Evolutionary conservation across 2,888 invertebrate genomes (phyloP).

Genomic region (Leptarthrus brevirostris): DNA sequence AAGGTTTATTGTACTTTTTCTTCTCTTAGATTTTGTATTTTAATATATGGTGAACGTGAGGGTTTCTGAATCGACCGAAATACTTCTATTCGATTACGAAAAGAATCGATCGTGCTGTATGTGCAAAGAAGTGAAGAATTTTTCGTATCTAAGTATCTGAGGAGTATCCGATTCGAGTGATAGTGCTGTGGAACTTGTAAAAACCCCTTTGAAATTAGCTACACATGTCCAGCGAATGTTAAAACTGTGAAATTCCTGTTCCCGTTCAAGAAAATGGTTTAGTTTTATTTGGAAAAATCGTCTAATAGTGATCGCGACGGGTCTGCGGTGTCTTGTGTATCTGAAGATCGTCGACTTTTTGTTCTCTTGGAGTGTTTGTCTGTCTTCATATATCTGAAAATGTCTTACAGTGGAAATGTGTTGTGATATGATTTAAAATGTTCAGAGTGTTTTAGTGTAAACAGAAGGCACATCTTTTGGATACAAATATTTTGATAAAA

Average conservation of each 20-base stretch:
- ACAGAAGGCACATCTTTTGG: no score
- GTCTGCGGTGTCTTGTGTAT: constrained; percentile 1
- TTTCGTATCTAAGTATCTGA: no score
- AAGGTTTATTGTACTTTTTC: not conserved
- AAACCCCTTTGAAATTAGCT: not conserved
- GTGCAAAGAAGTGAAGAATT: no score
- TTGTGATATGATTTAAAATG: constrained; percentile 1
- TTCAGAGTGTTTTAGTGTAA: not conserved
- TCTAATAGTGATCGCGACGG: constrained; percentile 2
- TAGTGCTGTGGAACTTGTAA: not conserved
- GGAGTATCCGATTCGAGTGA: no score
- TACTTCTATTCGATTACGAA: not conserved
- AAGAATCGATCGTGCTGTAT: not conserved
- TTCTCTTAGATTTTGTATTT: not conserved
- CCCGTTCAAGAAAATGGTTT: constrained; percentile 6
- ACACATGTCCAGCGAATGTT: not conserved
- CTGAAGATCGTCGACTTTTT: not conserved
- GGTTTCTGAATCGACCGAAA: not conserved
- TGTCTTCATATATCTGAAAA: not conserved
- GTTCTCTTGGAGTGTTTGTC: not conserved
- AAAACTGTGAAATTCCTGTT: constrained; percentile 5
- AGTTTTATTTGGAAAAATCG: not conserved
- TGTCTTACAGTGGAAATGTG: no score
- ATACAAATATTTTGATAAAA: no score
- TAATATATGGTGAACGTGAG: no score